Evolutionary conservation across 2,888 invertebrate genomes (phyloP).

Genomic region (Synergus itoensis): DNA sequence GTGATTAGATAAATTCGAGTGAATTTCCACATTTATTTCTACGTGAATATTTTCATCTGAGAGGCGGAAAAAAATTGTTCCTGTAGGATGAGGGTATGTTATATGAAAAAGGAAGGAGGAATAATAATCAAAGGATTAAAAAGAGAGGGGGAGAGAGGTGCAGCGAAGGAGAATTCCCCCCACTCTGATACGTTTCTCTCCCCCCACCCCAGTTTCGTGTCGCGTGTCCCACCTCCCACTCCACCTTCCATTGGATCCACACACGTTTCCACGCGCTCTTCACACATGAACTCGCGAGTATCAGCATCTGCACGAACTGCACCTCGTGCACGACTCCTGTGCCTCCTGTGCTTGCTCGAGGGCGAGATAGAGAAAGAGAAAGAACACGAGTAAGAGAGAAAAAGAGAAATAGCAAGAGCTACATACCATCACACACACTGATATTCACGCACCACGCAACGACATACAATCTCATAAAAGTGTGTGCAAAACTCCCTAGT

Average conservation of each 20-base stretch:
- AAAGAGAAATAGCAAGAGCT: constrained; percentile 27
- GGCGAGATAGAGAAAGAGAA: neutral
- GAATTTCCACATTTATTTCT: too few species aligned
- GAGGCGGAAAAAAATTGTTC: too few species aligned
- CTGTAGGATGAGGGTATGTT: neutral
- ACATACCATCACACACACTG: constrained; percentile 6
- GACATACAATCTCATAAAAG: constrained; percentile 22
- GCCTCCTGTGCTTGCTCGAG: constrained; percentile 23
- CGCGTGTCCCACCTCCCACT: constrained; percentile 77
- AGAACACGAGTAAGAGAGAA: constrained; percentile 39
- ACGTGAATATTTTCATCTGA: too few species aligned
- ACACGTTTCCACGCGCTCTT: constrained; percentile 45
- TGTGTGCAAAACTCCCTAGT: constrained; percentile 22
- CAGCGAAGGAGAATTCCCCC: constrained; percentile 34
- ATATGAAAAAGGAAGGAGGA: constrained; percentile 35
- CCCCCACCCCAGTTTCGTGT: constrained; percentile 65
- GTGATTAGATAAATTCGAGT: too few species aligned
- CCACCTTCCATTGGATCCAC: constrained; percentile 61
- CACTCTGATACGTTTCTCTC: constrained; percentile 62
- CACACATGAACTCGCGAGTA: constrained; percentile 44
- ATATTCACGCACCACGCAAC: constrained; percentile 23
- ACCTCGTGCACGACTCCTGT: constrained; percentile 34
- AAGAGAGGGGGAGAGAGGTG: constrained; percentile 38
- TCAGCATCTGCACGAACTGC: constrained; percentile 38
- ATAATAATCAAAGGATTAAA: constrained; percentile 52